A percentile compares a stretch with the other conserved stretches of the same genome.
Conservation (phyloP, 2,113 vertebrate species). For the Indri indri region DNA sequence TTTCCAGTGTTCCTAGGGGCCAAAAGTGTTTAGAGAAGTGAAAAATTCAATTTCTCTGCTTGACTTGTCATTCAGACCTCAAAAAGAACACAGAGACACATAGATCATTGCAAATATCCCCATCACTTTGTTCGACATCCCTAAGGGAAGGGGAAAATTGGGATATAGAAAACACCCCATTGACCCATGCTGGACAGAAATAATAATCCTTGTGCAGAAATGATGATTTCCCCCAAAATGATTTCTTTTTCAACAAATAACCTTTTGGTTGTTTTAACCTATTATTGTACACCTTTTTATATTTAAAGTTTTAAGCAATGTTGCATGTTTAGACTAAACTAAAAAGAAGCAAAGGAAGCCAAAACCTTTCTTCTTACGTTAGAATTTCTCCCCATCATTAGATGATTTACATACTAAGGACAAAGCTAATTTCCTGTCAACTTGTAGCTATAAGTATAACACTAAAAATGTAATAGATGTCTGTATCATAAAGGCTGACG, state of each 20-base stretch:
- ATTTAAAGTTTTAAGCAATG: neutral
- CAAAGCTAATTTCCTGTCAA: neutral
- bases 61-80: conserved; percentile 60
- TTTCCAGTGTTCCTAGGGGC: conserved; percentile 70
- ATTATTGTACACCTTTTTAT: neutral
- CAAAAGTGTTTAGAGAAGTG: conserved; percentile 69
- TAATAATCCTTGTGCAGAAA: neutral
- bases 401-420: neutral
- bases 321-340: neutral
- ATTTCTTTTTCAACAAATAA: neutral
- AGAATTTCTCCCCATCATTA: neutral
- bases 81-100: conserved; percentile 48
- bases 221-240: neutral
- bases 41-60: conserved; percentile 72
- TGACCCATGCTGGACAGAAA: neutral
- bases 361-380: neutral
- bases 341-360: neutral
- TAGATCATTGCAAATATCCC: conserved; percentile 47
- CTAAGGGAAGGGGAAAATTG: neutral
- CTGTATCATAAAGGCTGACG: neutral
- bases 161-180: neutral
- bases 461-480: neutral
- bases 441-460: neutral
- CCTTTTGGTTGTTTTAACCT: neutral
- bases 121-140: neutral